Evolutionary conservation across 2,113 vertebrate species (phyloP).

Genomic region (Galeopterus variegatus): DNA sequence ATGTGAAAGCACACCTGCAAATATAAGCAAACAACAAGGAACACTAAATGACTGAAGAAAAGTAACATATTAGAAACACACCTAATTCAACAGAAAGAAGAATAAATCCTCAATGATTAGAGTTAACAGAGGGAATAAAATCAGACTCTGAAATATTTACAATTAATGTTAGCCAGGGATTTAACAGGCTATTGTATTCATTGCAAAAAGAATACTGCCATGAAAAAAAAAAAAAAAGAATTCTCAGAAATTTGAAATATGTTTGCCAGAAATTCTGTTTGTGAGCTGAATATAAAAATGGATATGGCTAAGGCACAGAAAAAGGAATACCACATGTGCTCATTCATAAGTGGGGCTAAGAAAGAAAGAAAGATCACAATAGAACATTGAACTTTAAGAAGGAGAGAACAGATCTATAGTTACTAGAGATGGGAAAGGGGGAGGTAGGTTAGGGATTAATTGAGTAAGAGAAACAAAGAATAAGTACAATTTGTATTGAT

Average conservation of each 20-base stretch:
- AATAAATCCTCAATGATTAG: not conserved
- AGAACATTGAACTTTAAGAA: too few relatives aligned
- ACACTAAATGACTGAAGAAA: not conserved
- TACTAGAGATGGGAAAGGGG: too few relatives aligned
- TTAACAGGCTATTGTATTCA: not conserved
- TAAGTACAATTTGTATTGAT: too few relatives aligned
- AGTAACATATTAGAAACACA: not conserved
- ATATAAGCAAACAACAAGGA: not conserved
- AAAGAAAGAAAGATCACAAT: too few relatives aligned
- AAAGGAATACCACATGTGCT: too few relatives aligned
- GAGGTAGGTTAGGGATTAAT: too few relatives aligned
- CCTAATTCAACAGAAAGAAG: not conserved
- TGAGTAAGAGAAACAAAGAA: too few relatives aligned
- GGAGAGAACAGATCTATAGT: too few relatives aligned
- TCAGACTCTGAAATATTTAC: not conserved
- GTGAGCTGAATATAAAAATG: not conserved
- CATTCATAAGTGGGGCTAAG: too few relatives aligned
- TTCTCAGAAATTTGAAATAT: not conserved
- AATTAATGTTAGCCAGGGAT: not conserved
- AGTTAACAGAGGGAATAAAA: not conserved
- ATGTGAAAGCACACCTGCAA: not conserved
- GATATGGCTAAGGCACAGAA: too few relatives aligned
- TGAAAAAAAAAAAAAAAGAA: not conserved
- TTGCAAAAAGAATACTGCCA: not conserved
- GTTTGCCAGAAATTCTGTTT: not conserved